phyloP scores from a whole-genome alignment of 2,888 invertebrate species.

The Pyrochroa serraticornis region DNA sequence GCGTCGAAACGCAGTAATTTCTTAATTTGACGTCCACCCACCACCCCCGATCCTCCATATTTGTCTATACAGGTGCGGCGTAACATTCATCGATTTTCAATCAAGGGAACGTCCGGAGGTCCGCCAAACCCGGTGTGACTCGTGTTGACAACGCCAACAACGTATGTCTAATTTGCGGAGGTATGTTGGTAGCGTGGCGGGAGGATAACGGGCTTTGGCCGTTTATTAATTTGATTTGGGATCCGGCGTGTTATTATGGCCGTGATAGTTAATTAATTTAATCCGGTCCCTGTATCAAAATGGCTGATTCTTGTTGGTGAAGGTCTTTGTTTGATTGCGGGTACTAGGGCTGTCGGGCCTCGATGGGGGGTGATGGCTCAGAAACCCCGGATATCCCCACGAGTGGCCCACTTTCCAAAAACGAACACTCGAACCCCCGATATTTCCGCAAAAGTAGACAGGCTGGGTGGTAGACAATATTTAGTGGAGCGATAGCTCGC shows the following conservation, averaged over 20 bases:
- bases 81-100: constrained; percentile 11
- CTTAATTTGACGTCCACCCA: constrained; percentile 4
- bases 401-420: background rate
- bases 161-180: constrained; percentile 15
- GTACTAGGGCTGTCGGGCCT: no score
- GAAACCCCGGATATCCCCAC: background rate
- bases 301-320: constrained; percentile 1
- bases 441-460: no score
- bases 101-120: background rate
- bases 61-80: no score
- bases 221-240: constrained; percentile 8
- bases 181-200: background rate
- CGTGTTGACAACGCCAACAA: constrained; percentile 9
- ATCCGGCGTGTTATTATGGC: constrained; percentile 12
- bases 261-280: constrained; percentile 18
- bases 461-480: no score
- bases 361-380: background rate
- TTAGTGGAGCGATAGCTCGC: no score
- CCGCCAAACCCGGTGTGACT: constrained; percentile 1
- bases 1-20: constrained; percentile 4
- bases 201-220: constrained; percentile 5
- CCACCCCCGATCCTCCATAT: no score
- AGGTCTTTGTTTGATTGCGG: constrained; percentile 1
- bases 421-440: no score
- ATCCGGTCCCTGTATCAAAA: constrained; percentile 9